Conservation (phyloP, 2,113 vertebrate species). For the Nothobranchius furzeri region DNA sequence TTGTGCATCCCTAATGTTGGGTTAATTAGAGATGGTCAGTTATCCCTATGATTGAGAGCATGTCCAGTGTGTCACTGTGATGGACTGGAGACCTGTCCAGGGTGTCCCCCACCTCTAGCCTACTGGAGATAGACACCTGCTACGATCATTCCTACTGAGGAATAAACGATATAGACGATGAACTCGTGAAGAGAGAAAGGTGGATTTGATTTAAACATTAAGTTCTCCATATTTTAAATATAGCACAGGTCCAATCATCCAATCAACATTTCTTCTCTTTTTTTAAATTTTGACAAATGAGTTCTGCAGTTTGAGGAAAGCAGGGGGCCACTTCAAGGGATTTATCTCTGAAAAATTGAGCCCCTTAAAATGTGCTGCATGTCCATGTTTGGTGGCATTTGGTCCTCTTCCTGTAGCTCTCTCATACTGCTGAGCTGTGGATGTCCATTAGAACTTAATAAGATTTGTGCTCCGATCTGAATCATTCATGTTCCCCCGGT, state of each 20-base stretch:
- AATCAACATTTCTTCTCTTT: neutral
- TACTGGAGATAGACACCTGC: too few species aligned
- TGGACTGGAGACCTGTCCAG: too few species aligned
- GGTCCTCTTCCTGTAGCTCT: neutral
- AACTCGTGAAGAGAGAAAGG: neutral
- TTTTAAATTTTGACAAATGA: neutral
- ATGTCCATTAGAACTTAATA: slow-evolving; percentile 6
- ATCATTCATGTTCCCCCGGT: slow-evolving; percentile 34
- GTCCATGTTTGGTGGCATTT: neutral
- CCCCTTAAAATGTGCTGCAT: neutral
- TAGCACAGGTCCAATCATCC: neutral
- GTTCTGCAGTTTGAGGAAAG: neutral
- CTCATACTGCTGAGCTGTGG: neutral
- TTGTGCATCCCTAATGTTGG: too few species aligned
- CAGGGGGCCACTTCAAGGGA: neutral
- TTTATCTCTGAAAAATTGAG: neutral
- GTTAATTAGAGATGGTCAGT: too few species aligned
- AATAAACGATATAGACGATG: neutral
- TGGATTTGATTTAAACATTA: neutral
- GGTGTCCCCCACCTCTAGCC: too few species aligned
- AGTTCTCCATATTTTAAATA: neutral
- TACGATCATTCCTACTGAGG: too few species aligned
- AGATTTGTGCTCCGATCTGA: slow-evolving; percentile 27
- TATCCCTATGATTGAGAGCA: too few species aligned
- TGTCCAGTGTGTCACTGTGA: too few species aligned